Conservation (phyloP, 2,888 invertebrate species). For the Drosophila mimica region DNA sequence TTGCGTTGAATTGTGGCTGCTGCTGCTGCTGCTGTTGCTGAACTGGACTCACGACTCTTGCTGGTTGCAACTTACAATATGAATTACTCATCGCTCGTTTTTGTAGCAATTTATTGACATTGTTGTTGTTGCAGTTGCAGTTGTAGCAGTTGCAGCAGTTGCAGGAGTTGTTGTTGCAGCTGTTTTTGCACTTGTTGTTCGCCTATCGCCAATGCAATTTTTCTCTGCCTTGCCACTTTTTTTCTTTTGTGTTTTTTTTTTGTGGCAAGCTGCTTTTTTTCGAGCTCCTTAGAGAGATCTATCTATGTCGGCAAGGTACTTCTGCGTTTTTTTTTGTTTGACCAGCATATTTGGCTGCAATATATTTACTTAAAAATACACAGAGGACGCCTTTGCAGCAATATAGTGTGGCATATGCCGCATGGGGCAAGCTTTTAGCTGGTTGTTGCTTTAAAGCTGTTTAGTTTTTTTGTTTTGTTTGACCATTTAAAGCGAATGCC, state of each 20-base stretch:
- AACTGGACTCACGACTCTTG: not conserved
- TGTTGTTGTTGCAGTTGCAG: slow-evolving; percentile 41
- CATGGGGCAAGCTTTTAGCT: slow-evolving; percentile 10
- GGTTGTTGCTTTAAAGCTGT: slow-evolving; percentile 31
- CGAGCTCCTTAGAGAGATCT: slow-evolving; percentile 23
- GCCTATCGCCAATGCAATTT: slow-evolving; percentile 10
- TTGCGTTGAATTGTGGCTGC: slow-evolving; percentile 72
- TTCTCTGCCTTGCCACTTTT: slow-evolving; percentile 26
- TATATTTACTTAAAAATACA: slow-evolving; percentile 71
- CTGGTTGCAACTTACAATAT: slow-evolving; percentile 73
- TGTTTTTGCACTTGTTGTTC: slow-evolving; percentile 28
- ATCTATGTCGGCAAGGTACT: slow-evolving; percentile 34
- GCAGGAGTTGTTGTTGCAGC: slow-evolving; percentile 22
- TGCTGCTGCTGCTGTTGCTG: slow-evolving; percentile 9
- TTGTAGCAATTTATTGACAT: slow-evolving; percentile 76
- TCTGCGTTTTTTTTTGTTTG: slow-evolving; percentile 26
- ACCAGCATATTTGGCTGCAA: slow-evolving; percentile 62
- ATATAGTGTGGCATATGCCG: slow-evolving; percentile 29
- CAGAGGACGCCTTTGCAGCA: slow-evolving; percentile 48
- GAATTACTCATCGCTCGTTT: slow-evolving; percentile 80
- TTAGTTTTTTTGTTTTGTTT: not conserved
- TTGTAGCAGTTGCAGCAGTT: not conserved
- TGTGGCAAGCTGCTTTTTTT: slow-evolving; percentile 46
- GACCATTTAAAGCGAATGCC: slow-evolving; percentile 37
- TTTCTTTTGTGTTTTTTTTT: slow-evolving; percentile 32